Evolutionary conservation across 2,113 vertebrate genomes (phyloP).

Genomic region (Bos indicus): DNA sequence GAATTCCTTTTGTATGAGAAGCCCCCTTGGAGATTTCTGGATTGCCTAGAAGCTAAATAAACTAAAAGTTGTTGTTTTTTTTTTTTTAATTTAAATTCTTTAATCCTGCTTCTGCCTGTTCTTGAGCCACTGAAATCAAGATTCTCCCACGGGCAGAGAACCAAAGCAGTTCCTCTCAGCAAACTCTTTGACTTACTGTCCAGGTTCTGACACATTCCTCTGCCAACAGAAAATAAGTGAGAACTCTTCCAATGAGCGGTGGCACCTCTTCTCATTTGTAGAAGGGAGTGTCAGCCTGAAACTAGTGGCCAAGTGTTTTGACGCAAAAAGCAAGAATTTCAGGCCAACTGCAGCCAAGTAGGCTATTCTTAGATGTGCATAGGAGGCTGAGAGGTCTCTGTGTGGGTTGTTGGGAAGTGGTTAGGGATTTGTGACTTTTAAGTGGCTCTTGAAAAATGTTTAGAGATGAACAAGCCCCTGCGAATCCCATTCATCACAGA

Average conservation of each 20-base stretch:
- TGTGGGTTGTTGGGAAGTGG: conserved; percentile 62
- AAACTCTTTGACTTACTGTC: conserved; percentile 65
- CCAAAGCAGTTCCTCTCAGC: conserved; percentile 46
- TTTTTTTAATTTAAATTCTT: conserved; percentile 17
- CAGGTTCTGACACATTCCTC: conserved; percentile 62
- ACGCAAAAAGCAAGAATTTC: conserved; percentile 66
- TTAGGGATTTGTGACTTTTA: conserved; percentile 57
- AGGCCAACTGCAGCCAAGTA: conserved; percentile 59
- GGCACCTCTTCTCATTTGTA: conserved; percentile 56
- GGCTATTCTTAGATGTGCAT: conserved; percentile 68
- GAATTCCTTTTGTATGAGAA: conserved; percentile 41
- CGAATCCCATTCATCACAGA: neutral
- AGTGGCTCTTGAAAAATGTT: conserved; percentile 53
- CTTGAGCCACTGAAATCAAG: conserved; percentile 46
- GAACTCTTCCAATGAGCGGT: conserved; percentile 49
- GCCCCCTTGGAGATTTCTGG: conserved; percentile 36
- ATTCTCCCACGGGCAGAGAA: conserved; percentile 42
- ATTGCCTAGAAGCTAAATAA: conserved; percentile 47
- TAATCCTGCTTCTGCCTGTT: conserved; percentile 21
- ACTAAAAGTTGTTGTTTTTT: neutral
- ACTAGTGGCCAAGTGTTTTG: conserved; percentile 74
- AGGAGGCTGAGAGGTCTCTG: conserved; percentile 68
- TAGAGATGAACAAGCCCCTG: conserved; percentile 26
- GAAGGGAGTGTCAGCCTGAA: conserved; percentile 65
- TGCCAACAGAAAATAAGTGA: conserved; percentile 67